Conservation (phyloP, 1,140 invertebrate species). For the Drosophila guanche region DNA sequence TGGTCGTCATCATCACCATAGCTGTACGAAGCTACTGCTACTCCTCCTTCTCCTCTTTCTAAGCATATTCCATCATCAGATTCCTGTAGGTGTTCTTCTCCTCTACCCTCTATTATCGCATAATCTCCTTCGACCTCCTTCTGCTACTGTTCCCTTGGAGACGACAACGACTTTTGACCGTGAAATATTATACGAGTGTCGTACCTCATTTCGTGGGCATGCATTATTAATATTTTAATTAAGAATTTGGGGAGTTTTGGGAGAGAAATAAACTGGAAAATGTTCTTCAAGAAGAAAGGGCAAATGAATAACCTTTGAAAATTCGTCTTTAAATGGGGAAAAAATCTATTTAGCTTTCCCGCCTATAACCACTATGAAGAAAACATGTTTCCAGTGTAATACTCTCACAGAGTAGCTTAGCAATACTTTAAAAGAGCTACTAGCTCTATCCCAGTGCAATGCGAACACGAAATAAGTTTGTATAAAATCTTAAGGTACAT, state of each 20-base stretch:
- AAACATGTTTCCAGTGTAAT: too few relatives aligned
- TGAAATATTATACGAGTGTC: conserved; percentile 36
- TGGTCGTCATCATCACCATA: conserved; percentile 51
- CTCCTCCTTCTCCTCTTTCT: conserved; percentile 19
- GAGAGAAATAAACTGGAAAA: neutral
- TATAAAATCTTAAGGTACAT: too few relatives aligned
- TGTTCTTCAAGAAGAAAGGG: too few relatives aligned
- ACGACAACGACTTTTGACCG: conserved; percentile 23
- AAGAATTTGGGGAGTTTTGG: conserved; percentile 16
- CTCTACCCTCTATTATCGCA: conserved; percentile 14
- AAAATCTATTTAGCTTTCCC: too few relatives aligned
- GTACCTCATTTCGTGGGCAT: conserved; percentile 26
- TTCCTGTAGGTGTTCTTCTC: conserved; percentile 26
- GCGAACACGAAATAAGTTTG: too few relatives aligned
- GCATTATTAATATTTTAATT: conserved; percentile 58
- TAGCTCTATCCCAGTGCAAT: too few relatives aligned
- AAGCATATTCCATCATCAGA: conserved; percentile 22
- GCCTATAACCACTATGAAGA: too few relatives aligned
- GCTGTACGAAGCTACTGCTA: neutral
- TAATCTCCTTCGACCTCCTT: conserved; percentile 7
- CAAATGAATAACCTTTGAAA: neutral
- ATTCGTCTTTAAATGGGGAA: neutral
- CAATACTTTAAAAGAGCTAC: too few relatives aligned
- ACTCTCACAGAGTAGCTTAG: too few relatives aligned
- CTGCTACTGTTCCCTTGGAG: conserved; percentile 26